Conservation (phyloP, 2,113 vertebrate genomes). For the Sylvilagus bachmani region DNA sequence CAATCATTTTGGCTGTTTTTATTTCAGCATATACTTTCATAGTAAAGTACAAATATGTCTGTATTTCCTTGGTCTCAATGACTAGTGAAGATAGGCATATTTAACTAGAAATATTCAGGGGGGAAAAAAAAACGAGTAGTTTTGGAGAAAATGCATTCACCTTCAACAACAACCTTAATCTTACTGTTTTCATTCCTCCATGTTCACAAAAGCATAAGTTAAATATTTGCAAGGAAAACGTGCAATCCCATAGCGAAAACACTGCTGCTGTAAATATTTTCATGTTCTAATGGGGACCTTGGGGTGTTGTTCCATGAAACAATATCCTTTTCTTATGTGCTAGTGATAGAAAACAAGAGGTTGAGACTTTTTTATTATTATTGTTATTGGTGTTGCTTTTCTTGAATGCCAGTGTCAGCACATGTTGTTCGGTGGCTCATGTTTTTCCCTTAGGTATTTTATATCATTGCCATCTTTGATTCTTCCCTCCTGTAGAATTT, state of each 20-base stretch:
- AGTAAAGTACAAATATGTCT: neutral
- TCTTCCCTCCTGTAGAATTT: neutral
- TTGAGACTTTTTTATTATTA: neutral
- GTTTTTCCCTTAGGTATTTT: slow-evolving; percentile 43
- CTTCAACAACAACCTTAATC: neutral
- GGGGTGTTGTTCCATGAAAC: slow-evolving; percentile 57
- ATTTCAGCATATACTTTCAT: neutral
- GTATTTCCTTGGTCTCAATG: neutral
- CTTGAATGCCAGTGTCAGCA: slow-evolving; percentile 16
- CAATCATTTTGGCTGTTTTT: neutral
- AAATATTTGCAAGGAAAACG: slow-evolving; percentile 68
- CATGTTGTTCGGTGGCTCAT: neutral
- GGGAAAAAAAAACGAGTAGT: neutral
- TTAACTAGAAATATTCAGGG: slow-evolving; percentile 11
- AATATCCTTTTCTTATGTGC: slow-evolving; percentile 27
- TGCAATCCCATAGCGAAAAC: neutral
- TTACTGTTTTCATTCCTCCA: neutral
- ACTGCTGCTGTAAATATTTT: slow-evolving; percentile 49
- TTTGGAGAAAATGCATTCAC: neutral
- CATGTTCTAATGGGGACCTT: slow-evolving; percentile 55
- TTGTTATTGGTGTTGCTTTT: slow-evolving; percentile 38
- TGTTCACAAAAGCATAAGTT: slow-evolving; percentile 60
- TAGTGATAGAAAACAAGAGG: slow-evolving; percentile 21
- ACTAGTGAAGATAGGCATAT: neutral
- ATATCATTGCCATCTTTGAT: neutral